A percentile compares a stretch with the other conserved stretches of the same genome.
These are phyloP conservation scores for Criorhina ranunculi DNA, from an alignment of 2,888 invertebrate species.

Conservation along the genomic window DNA sequence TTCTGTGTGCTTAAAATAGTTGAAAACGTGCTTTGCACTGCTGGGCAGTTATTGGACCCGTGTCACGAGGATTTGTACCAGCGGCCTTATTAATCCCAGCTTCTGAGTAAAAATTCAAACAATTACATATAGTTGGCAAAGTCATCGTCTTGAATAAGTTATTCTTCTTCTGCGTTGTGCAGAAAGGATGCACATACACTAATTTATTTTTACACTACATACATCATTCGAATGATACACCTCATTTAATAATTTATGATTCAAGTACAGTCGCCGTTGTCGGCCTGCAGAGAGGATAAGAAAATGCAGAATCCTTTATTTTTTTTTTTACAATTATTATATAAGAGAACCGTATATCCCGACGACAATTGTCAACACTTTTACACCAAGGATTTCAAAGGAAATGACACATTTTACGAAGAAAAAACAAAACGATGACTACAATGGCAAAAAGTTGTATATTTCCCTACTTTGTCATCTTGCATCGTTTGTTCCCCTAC, in stretches of 20 bases:
- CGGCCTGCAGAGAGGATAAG: not conserved
- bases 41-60: too few relatives aligned
- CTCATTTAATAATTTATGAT: slow-evolving; percentile 8
- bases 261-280: not conserved
- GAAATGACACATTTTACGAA: slow-evolving; percentile 37
- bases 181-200: slow-evolving; percentile 30
- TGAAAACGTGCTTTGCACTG: too few relatives aligned
- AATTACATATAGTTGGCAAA: too few relatives aligned
- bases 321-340: not conserved
- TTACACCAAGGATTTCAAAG: slow-evolving; percentile 39
- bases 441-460: slow-evolving; percentile 7
- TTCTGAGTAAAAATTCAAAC: too few relatives aligned
- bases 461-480: not conserved
- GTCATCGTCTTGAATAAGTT: too few relatives aligned
- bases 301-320: slow-evolving; percentile 3
- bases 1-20: too few relatives aligned
- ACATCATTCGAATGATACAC: not conserved
- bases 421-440: slow-evolving; percentile 8
- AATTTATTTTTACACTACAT: not conserved
- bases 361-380: slow-evolving; percentile 30
- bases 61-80: too few relatives aligned
- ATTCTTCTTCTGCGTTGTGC: too few relatives aligned
- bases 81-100: too few relatives aligned
- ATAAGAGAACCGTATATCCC: slow-evolving; percentile 4
- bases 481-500: not conserved